Base-by-base conservation (phyloP, 2,888 invertebrate genomes). In the Ormia ochracea region DNA sequence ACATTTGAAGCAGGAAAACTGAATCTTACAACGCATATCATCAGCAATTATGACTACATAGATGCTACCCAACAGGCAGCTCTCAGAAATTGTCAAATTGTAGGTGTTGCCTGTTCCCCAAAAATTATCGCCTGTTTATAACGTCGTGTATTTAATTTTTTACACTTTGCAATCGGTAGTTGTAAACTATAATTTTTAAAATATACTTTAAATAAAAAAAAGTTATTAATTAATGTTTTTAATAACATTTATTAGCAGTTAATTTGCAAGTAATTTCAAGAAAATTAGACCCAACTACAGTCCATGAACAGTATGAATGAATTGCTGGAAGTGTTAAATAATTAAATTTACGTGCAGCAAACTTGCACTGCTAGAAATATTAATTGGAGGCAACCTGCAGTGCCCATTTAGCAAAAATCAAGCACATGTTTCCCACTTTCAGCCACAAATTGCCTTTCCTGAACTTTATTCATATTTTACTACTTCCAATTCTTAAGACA, bases 401-500 rank as follows among this genome's bases (percentile, higher is more conserved):
- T 63, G 69, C 28, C 33, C 59, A 23, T 65, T 70, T 23, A 63
- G 63, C 26, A 63, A 61, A n/a, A 52, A 72, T 61, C 41, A 66
- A 76, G 61, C 68, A 69, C 69, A 5, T 69, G 59, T 59, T 75
- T 75, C 75, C 75, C 63, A 52, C 36, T 48, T 31, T 31, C 38
- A 56, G 12, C 43, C 17, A 23, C 50, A 38, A 52, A 72, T 43
- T 41, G 14, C 52, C 52, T 72, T 43, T 17, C 31, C n/a, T 72
- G n/a, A 61, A 63, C 52, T 72, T 56, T 36, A n/a, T n/a, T n/a
- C n/a, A n/a, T 52, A 31, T 61, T 70, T 61, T 23, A 41, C 43
- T 54, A 65, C 63, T 65, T 65, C 28, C 56, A 65, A 63, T 73
- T 63, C 73, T 65, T 63, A n/a, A 48, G 63, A 73, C 63, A 65